Percentiles rank a stretch among this genome's conserved stretches.
Evolutionary conservation across 2,797 vertebrate genomes (phyloP).

Genomic region (Orientallactaga sibirica): DNA sequence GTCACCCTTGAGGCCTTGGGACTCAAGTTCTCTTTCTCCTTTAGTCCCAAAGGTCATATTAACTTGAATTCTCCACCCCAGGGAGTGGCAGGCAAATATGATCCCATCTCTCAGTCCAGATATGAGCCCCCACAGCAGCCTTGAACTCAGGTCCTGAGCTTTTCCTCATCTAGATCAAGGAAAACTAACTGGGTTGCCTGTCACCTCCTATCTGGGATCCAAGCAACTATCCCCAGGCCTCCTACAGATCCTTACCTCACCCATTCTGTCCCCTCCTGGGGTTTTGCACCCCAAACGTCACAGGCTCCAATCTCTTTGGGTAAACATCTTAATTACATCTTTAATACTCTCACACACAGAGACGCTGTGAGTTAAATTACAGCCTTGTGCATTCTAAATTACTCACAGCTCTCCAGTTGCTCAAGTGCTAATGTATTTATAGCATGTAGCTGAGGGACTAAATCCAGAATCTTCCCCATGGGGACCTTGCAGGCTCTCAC

Average conservation of each 20-base stretch:
- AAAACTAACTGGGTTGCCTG: neutral
- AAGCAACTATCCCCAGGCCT: neutral
- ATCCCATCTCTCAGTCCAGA: neutral
- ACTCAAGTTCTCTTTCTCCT: neutral
- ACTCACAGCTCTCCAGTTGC: slow-evolving; percentile 74
- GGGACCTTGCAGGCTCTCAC: slow-evolving; percentile 6
- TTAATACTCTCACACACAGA: slow-evolving; percentile 85
- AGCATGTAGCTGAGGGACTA: slow-evolving; percentile 59
- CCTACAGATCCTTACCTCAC: neutral
- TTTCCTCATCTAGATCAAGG: neutral
- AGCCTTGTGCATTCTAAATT: slow-evolving; percentile 84
- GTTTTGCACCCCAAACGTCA: slow-evolving; percentile 56
- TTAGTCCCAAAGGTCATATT: neutral
- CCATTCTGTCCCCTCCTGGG: neutral
- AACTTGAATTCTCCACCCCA: neutral
- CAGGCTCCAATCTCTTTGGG: slow-evolving; percentile 73
- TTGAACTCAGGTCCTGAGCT: neutral
- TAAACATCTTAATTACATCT: slow-evolving; percentile 88
- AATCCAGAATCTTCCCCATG: slow-evolving; percentile 41
- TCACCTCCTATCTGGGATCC: neutral
- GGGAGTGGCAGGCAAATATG: neutral
- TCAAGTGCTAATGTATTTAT: slow-evolving; percentile 75
- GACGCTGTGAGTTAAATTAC: slow-evolving; percentile 86
- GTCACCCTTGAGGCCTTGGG: neutral
- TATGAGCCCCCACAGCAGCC: neutral